Evolutionary conservation across 2,113 vertebrate genomes (phyloP).

Genomic region (Notothenia coriiceps): DNA sequence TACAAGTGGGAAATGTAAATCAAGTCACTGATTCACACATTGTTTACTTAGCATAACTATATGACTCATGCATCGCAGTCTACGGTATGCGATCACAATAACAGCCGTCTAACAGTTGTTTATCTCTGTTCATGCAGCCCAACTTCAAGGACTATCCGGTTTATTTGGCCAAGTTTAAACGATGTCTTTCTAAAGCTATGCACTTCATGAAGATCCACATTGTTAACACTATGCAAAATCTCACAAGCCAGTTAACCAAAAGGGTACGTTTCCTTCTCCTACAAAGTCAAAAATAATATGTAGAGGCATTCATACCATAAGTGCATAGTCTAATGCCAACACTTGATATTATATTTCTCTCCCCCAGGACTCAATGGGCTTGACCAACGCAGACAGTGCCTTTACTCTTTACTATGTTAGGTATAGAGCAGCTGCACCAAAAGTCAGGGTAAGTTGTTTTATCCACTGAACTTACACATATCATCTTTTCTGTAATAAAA

Average conservation of each 20-base stretch:
- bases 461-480: background rate
- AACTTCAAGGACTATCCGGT: slow-evolving; percentile 97
- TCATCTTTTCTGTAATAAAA: background rate
- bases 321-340: background rate
- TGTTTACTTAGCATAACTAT: background rate
- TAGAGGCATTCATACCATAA: too few relatives aligned
- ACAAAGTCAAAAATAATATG: background rate
- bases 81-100: background rate
- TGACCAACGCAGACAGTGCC: slow-evolving; percentile 93
- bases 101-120: slow-evolving; percentile 5
- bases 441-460: slow-evolving; percentile 92
- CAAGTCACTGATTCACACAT: background rate
- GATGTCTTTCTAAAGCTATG: slow-evolving; percentile 98
- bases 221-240: slow-evolving; percentile 94
- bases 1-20: background rate
- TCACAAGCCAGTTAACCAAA: slow-evolving; percentile 94
- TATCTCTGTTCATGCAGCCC: slow-evolving; percentile 85
- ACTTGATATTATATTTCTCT: slow-evolving; percentile 4
- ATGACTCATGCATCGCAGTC: background rate
- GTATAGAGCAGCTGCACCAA: slow-evolving; percentile 96
- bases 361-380: slow-evolving; percentile 89
- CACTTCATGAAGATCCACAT: slow-evolving; percentile 95
- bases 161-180: slow-evolving; percentile 93
- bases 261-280: slow-evolving; percentile 83
- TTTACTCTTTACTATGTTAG: slow-evolving; percentile 98